Base-by-base conservation (phyloP, 2,113 vertebrate genomes). In the Xyrauchen texanus region DNA sequence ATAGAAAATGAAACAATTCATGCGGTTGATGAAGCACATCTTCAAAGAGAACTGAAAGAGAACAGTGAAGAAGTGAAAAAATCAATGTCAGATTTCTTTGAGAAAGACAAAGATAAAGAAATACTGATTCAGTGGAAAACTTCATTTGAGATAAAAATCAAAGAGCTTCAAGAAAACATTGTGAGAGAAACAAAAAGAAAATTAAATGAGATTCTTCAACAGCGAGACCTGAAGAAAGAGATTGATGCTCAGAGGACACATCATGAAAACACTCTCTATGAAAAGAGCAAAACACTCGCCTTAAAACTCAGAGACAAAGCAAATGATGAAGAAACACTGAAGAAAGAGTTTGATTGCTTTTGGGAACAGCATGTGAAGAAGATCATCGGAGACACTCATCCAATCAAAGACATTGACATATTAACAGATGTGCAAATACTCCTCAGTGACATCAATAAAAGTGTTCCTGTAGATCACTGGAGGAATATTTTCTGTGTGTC, bases 101-200 rank as follows among this genome's bases (percentile, higher is more conserved):
- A 66, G 12, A 66, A 66, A n/a, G 6, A 66, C 3, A 8, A 0
- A 13, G 11, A 64, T 46, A 7, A 7, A 65, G 6, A 65, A 4
- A n/a, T 66, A n/a, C 7, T 66, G 44, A 66, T 46, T 66, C 42
- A 66, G 6, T 15, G 64, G 64, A 66, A 66, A 66, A 47, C 11
- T 2, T n/a, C 6, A 4, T 66, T 47, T 66, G 13, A 66, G 8
- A 46, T n/a, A 0, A 47, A 66, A 66, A 66, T 46, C 44, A 66
- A n/a, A 66, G 64, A 66, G 2, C 44, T 66, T 47, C 44, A 66
- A 44, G 42, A 66, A 13, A 66, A 47, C 11, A 45, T 66, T 66
- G 12, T 47, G 12, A 66, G 6, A 12, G 2, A 42, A 65, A 65
- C 63, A 12, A 13, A 65, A 9, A 65, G 6, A 8, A 66, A 47